A percentile compares a stretch with the other conserved stretches of the same genome.
These are phyloP conservation scores for Liodrosophila aerea DNA, from an alignment of 2,888 invertebrate species.

Conservation along the genomic window DNA sequence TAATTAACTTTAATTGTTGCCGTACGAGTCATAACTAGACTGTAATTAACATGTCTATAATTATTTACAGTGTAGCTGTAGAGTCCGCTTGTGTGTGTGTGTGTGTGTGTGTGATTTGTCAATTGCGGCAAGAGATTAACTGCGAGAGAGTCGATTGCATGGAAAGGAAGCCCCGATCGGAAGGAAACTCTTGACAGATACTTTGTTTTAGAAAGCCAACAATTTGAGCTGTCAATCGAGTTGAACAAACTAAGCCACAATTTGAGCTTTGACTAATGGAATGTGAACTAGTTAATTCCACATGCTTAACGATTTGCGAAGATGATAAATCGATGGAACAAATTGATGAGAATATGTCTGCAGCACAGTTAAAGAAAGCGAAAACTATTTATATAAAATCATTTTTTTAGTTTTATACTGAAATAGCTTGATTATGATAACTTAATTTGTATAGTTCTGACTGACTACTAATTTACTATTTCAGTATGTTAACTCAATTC, in stretches of 20 bases:
- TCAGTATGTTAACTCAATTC: no score
- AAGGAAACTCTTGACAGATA: constrained; percentile 47
- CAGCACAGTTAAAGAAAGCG: neutral
- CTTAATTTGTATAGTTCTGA: no score
- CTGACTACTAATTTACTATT: no score
- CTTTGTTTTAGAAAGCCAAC: constrained; percentile 39
- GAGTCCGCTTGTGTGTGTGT: constrained; percentile 36
- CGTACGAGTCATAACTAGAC: constrained; percentile 78
- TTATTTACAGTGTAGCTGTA: no score
- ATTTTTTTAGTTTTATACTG: no score
- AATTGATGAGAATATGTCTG: no score
- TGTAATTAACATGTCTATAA: constrained; percentile 81
- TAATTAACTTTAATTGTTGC: constrained; percentile 80
- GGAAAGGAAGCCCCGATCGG: constrained; percentile 17
- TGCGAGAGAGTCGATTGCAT: constrained; percentile 9
- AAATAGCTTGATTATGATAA: no score
- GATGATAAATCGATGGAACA: neutral
- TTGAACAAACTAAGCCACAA: constrained; percentile 26
- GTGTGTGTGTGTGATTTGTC: constrained; percentile 24
- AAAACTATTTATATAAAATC: neutral
- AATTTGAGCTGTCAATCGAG: constrained; percentile 9
- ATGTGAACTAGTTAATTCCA: neutral
- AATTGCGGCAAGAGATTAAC: constrained; percentile 50
- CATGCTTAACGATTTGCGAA: neutral
- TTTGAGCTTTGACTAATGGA: constrained; percentile 15